A percentile compares a stretch with the other conserved stretches of the same genome.
These are phyloP conservation scores for Hydrophis major DNA, from an alignment of 2,797 vertebrate species.

Conservation along the genomic window DNA sequence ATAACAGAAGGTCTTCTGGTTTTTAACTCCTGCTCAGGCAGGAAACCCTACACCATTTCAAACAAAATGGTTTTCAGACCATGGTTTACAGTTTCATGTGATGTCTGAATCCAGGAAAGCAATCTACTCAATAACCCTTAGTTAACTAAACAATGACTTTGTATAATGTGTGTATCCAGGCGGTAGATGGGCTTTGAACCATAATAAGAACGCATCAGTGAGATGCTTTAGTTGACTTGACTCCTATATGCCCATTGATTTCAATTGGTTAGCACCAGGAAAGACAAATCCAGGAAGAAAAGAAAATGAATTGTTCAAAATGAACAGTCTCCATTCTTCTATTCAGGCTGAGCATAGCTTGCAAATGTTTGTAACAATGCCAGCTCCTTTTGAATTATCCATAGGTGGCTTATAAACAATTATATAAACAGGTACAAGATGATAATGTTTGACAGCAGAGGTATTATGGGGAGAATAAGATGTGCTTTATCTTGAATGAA, in stretches of 20 bases:
- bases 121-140: not conserved
- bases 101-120: not conserved
- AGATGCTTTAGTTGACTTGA: not conserved
- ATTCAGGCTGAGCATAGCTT: slow-evolving; percentile 24
- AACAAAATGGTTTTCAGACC: not conserved
- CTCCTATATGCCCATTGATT: not conserved
- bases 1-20: not conserved
- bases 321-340: slow-evolving; percentile 45
- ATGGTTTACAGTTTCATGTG: not conserved
- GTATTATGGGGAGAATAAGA: slow-evolving; percentile 66
- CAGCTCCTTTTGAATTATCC: slow-evolving; percentile 62
- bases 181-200: not conserved
- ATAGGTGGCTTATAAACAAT: slow-evolving; percentile 68
- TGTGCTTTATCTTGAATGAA: slow-evolving; percentile 64
- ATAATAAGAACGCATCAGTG: not conserved
- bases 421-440: slow-evolving; percentile 63
- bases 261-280: not conserved
- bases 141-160: not conserved
- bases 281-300: not conserved
- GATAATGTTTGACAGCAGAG: slow-evolving; percentile 50
- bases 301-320: slow-evolving; percentile 24
- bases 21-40: too few relatives aligned
- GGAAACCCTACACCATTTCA: not conserved
- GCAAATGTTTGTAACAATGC: slow-evolving; percentile 54
- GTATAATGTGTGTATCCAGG: not conserved